Percentiles rank a stretch among this genome's conserved stretches.
Evolutionary conservation across 2,888 invertebrate species (phyloP).

Genomic region (Drosophila limbata): DNA sequence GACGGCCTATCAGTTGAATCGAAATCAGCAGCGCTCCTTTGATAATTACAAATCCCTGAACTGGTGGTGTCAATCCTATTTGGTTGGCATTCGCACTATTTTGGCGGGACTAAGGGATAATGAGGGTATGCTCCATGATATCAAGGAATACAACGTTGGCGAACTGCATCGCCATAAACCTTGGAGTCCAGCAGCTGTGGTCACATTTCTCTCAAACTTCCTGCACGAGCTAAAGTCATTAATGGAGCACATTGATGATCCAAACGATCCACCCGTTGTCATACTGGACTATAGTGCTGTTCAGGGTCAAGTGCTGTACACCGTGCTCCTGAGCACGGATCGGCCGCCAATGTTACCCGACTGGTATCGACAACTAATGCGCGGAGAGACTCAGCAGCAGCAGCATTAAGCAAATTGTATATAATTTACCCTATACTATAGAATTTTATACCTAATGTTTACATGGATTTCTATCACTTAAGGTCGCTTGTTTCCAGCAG

Average conservation of each 20-base stretch:
- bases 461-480: slow-evolving; percentile 39
- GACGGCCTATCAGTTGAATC: neutral
- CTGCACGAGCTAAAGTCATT: slow-evolving; percentile 41
- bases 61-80: slow-evolving; percentile 70
- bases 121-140: slow-evolving; percentile 29
- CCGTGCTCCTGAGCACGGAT: slow-evolving; percentile 9
- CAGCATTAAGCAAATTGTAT: neutral
- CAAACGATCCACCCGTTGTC: slow-evolving; percentile 28
- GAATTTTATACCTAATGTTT: neutral
- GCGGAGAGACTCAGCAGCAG: neutral
- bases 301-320: slow-evolving; percentile 9
- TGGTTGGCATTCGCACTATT: slow-evolving; percentile 58
- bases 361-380: slow-evolving; percentile 55
- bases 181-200: slow-evolving; percentile 58
- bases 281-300: slow-evolving; percentile 39
- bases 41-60: slow-evolving; percentile 45
- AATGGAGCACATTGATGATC: slow-evolving; percentile 47
- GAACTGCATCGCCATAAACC: slow-evolving; percentile 43
- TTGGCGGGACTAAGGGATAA: slow-evolving; percentile 49
- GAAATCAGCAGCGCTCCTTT: slow-evolving; percentile 34
- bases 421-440: slow-evolving; percentile 11
- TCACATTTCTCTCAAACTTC: slow-evolving; percentile 53
- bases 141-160: slow-evolving; percentile 30
- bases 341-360: slow-evolving; percentile 44
- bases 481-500: slow-evolving; percentile 62